A percentile compares a stretch with the other conserved stretches of the same genome.
Evolutionary conservation across 2,888 invertebrate species (phyloP).

Genomic region (Dendrolimus pini): DNA sequence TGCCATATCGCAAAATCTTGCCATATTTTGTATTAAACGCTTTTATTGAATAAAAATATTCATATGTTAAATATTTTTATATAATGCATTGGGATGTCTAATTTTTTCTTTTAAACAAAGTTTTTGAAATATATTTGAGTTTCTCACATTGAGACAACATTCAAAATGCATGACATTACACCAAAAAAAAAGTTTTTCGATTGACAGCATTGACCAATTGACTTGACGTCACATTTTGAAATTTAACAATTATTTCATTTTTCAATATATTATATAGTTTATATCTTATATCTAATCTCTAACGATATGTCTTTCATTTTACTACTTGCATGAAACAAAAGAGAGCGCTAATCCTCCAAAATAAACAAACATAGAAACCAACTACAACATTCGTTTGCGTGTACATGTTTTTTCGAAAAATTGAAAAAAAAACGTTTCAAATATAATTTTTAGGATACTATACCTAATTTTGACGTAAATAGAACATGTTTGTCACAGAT

Average conservation of each 20-base stretch:
- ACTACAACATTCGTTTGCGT: slow-evolving; percentile 21
- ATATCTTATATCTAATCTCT: slow-evolving; percentile 61
- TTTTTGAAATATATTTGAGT: too few species aligned
- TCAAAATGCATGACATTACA: slow-evolving; percentile 13
- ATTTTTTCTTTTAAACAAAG: too few species aligned
- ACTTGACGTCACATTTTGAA: slow-evolving; percentile 44
- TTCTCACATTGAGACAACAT: slow-evolving; percentile 8
- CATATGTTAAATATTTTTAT: too few species aligned
- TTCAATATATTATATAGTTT: slow-evolving; percentile 43
- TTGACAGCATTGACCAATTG: slow-evolving; percentile 68
- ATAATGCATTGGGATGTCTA: too few species aligned
- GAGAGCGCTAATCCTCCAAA: slow-evolving; percentile 32
- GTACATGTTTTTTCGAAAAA: slow-evolving; percentile 13
- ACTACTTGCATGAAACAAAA: slow-evolving; percentile 57
- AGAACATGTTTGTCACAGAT: slow-evolving; percentile 16
- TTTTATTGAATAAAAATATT: too few species aligned
- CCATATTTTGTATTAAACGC: too few species aligned
- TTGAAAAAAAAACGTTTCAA: background rate
- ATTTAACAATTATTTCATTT: slow-evolving; percentile 32
- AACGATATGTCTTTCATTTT: slow-evolving; percentile 73
- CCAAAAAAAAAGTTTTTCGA: slow-evolving; percentile 20
- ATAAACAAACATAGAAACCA: slow-evolving; percentile 33
- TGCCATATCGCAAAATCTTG: too few species aligned
- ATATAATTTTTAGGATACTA: background rate
- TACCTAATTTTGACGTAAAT: background rate